Percentiles rank a stretch among this genome's conserved stretches.
Evolutionary conservation across 2,797 vertebrate species (phyloP).

Genomic region (Dipus sagitta): DNA sequence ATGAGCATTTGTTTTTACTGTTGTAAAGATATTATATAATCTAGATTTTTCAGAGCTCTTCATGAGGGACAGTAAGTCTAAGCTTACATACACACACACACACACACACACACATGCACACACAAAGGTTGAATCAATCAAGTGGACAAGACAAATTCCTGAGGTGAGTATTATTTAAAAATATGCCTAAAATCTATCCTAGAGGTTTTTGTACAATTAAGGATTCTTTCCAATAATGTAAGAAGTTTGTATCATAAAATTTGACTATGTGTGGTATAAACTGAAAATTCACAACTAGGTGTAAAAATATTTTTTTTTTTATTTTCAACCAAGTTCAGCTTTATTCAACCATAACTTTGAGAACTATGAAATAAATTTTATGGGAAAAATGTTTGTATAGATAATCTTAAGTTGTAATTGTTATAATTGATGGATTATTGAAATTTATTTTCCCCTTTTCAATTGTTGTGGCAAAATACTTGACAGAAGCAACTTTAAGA

Average conservation of each 20-base stretch:
- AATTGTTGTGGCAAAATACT: no score
- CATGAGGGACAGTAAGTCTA: neutral
- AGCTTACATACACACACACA: no score
- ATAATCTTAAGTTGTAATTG: slow-evolving; percentile 13
- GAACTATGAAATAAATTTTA: neutral
- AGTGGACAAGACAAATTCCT: neutral
- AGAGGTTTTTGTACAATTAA: neutral
- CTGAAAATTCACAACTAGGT: neutral
- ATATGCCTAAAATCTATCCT: neutral
- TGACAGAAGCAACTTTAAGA: no score
- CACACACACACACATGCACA: no score
- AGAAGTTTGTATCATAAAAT: neutral
- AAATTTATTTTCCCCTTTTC: neutral
- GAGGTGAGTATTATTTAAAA: neutral
- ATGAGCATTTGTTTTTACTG: slow-evolving; percentile 20
- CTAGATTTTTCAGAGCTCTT: neutral
- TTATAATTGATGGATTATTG: slow-evolving; percentile 5
- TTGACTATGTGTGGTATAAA: neutral
- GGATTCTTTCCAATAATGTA: neutral
- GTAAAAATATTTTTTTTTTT: neutral
- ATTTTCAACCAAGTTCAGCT: neutral
- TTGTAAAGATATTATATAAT: neutral
- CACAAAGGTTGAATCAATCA: neutral
- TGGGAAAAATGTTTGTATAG: slow-evolving; percentile 1
- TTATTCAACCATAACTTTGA: slow-evolving; percentile 28